These are phyloP conservation scores for Dione vanillae DNA, from an alignment of 2,888 invertebrate genomes.

Conservation along the genomic window DNA sequence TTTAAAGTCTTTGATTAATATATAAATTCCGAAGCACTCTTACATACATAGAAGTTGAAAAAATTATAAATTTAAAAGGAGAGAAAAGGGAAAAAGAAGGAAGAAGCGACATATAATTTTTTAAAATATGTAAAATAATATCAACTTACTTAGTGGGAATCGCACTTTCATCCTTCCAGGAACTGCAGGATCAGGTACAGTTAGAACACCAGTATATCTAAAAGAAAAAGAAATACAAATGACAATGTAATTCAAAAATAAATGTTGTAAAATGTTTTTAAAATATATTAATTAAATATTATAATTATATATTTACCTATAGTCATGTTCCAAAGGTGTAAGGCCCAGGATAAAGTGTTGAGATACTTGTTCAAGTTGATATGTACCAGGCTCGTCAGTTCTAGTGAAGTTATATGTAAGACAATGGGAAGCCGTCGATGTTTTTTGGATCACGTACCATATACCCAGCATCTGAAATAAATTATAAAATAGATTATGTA, in stretches of 20 bases:
- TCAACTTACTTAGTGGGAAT: slow-evolving; percentile 90
- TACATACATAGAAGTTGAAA: no score
- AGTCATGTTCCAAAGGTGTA: slow-evolving; percentile 90
- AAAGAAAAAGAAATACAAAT: slow-evolving; percentile 34
- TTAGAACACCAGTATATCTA: slow-evolving; percentile 88
- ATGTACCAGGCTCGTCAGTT: slow-evolving; percentile 87
- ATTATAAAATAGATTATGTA: no score
- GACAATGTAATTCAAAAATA: no score
- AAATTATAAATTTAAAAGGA: background rate
- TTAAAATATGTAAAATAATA: background rate
- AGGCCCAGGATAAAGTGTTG: slow-evolving; percentile 88
- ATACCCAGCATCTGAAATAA: slow-evolving; percentile 89
- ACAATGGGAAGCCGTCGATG: slow-evolving; percentile 91
- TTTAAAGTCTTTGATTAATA: background rate
- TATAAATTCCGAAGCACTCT: background rate
- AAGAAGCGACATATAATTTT: background rate
- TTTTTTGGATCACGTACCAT: slow-evolving; percentile 93
- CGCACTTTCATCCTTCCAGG: slow-evolving; percentile 90
- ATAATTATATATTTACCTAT: slow-evolving; percentile 75
- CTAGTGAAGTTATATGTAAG: slow-evolving; percentile 91
- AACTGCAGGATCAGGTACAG: slow-evolving; percentile 85
- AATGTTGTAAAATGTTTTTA: no score
- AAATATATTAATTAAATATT: background rate
- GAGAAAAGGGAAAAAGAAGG: background rate
- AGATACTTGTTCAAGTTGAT: slow-evolving; percentile 88